Percentiles rank a stretch among this genome's conserved stretches.
phyloP scores from a whole-genome alignment of 2,888 invertebrate genomes.

The Choristoneura rosaceana region DNA sequence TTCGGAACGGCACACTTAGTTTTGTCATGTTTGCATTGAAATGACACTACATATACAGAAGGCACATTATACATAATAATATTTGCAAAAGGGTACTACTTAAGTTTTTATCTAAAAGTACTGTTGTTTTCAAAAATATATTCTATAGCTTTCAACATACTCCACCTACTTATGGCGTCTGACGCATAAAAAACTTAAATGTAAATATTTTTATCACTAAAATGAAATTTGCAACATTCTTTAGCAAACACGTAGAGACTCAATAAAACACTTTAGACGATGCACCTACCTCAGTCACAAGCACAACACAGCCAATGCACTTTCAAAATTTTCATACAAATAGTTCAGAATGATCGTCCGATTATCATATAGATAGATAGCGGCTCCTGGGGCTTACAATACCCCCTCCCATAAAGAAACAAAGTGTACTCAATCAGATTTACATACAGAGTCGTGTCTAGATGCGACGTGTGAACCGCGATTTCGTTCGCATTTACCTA shows the following conservation, averaged over 20 bases:
- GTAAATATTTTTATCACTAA: neutral
- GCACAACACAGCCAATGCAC: slow-evolving; percentile 44
- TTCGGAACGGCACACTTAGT: too few relatives aligned
- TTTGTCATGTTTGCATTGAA: too few relatives aligned
- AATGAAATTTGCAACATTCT: neutral
- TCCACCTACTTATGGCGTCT: too few relatives aligned
- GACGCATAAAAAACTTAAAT: neutral
- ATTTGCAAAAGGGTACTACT: too few relatives aligned
- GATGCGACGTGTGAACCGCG: slow-evolving; percentile 12
- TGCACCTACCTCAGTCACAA: slow-evolving; percentile 25
- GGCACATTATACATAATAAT: too few relatives aligned
- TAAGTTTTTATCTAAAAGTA: too few relatives aligned
- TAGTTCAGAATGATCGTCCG: slow-evolving; percentile 62
- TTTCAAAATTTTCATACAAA: slow-evolving; percentile 68
- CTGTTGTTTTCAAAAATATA: too few relatives aligned
- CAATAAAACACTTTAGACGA: neutral
- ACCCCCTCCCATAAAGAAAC: slow-evolving; percentile 37
- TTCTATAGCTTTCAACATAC: too few relatives aligned
- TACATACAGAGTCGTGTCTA: slow-evolving; percentile 35
- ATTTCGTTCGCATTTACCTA: neutral
- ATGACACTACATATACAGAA: too few relatives aligned
- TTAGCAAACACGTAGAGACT: neutral
- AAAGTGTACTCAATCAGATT: slow-evolving; percentile 42
- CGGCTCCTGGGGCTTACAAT: slow-evolving; percentile 37
- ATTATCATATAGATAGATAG: slow-evolving; percentile 69